Base-by-base conservation (phyloP, 2,113 vertebrate species). In the Nothocercus julius region DNA sequence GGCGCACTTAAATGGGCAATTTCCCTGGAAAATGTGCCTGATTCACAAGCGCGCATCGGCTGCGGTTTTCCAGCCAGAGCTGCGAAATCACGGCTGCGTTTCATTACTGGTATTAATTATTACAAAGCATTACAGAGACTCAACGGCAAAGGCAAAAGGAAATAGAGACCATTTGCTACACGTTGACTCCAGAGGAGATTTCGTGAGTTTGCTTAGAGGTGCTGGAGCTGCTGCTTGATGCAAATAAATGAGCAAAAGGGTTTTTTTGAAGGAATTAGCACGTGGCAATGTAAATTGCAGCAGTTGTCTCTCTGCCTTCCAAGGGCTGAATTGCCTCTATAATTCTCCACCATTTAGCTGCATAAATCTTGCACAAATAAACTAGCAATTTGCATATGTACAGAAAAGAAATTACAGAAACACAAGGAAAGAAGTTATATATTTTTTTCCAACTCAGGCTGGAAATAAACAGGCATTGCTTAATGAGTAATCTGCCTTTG, bases 361-460 rank as follows among this genome's bases (percentile, higher is more conserved):
- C 93, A 95, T 97, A 96, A 97, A 95, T 95, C 96, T 95, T 56
- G 66, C 92, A 96, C 93, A 95, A 96, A 97, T 96, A 97, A 96
- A 97, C 93, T 3, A 0, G 85, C 73, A 97, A 96, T 96, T 95
- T 96, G 94, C 87, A 93, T 97, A 91, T 86, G 92, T 80, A 92
- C 85, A 96, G 93, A 95, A 96, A 96, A 86, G 92, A 96, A 97
- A 96, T 96, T 72, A 96, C 13, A 92, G 93, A 93, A 96, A 96
- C 85, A 84, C 40, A 11, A 88, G 90, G 80, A 84, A 97, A 83
- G 79, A 90, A 93, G 91, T 91, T 88, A 38, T 59, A 56, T 90
- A 95, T 96, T 91, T 93, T 95, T 96, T 91, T 66, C 87, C 76
- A 70, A 72, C 90, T 83, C 4, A 2, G 84, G 85, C 72, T 72